Conservation (phyloP, 2,797 vertebrate genomes). For the Uromys caudimaculatus region DNA sequence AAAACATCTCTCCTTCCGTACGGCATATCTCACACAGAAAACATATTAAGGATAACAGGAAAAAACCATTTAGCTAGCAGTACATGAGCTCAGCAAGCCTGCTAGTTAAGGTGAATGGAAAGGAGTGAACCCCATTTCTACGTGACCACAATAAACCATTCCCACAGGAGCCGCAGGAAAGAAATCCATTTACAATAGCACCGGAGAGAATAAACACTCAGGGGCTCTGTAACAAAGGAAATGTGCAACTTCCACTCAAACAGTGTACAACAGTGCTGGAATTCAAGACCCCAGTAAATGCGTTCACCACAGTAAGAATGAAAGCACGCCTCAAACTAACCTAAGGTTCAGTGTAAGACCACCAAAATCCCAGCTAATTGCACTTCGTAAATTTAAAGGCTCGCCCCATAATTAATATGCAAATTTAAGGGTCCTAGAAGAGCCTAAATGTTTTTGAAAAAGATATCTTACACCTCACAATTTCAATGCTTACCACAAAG, state of each 20-base stretch:
- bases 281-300: background rate
- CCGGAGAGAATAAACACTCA: slow-evolving; percentile 32
- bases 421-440: background rate
- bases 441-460: slow-evolving; percentile 6
- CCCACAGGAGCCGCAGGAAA: slow-evolving; percentile 8
- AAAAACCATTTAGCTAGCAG: background rate
- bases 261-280: background rate
- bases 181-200: background rate
- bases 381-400: background rate
- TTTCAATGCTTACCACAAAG: slow-evolving; percentile 29
- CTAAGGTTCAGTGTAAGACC: background rate
- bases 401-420: background rate
- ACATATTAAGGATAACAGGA: background rate
- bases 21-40: background rate
- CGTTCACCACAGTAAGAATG: background rate
- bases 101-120: background rate
- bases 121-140: background rate
- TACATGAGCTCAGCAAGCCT: slow-evolving; percentile 1
- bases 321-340: background rate
- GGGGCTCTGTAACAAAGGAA: background rate
- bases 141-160: background rate
- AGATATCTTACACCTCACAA: background rate
- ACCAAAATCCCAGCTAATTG: background rate
- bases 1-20: background rate
- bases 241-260: background rate